Conservation (phyloP, 2,113 vertebrate species). For the Coreoperca whiteheadi region DNA sequence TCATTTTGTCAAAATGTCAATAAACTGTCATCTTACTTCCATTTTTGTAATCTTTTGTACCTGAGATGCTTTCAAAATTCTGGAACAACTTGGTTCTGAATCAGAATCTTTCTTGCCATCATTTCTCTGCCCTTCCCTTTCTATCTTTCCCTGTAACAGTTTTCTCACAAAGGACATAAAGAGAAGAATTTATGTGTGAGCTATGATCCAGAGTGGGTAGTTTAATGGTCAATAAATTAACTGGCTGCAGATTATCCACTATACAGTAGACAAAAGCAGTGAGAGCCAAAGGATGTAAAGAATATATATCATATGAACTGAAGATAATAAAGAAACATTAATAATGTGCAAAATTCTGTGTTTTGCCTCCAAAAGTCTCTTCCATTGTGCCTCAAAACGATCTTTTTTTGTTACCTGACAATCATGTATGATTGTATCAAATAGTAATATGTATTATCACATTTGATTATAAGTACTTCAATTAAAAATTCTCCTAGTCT, state of each 20-base stretch:
- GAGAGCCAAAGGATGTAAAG: not conserved
- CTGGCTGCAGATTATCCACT: not conserved
- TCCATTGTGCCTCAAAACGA: not conserved
- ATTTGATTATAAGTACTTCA: not conserved
- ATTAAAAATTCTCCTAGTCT: not conserved
- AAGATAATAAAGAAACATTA: not conserved
- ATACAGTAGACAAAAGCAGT: not conserved
- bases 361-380: not conserved
- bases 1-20: conserved; percentile 38
- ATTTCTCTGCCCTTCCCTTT: too few relatives aligned
- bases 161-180: conserved; percentile 7
- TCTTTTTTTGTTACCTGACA: not conserved
- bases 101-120: not conserved
- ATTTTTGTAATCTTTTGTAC: conserved; percentile 14
- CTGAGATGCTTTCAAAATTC: not conserved
- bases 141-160: not conserved
- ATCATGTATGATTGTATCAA: not conserved
- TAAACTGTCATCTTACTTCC: conserved; percentile 3
- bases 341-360: not conserved
- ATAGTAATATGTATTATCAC: not conserved
- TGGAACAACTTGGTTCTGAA: not conserved
- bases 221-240: conserved; percentile 51
- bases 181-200: conserved; percentile 10
- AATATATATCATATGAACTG: not conserved
- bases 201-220: conserved; percentile 11